phyloP scores from a whole-genome alignment of 2,888 invertebrate species.

The Drosophila barbarae region DNA sequence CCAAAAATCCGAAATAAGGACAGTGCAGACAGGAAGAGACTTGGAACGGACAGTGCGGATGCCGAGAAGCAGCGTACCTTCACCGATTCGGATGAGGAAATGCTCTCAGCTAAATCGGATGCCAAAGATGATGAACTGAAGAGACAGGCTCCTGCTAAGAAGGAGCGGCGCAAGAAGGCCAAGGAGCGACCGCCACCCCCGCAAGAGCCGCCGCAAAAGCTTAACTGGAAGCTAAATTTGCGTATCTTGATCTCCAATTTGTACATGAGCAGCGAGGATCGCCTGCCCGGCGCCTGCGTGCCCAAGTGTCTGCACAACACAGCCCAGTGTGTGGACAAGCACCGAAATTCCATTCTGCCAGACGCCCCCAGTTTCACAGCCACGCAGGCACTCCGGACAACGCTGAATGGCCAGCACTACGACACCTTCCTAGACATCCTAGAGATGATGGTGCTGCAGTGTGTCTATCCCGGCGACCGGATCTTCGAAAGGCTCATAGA shows the following conservation, averaged over 20 bases:
- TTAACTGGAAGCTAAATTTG: conserved; percentile 60
- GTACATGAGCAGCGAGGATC: conserved; percentile 71
- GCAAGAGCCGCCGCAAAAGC: conserved; percentile 10
- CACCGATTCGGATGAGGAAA: conserved; percentile 18
- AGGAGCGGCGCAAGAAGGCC: conserved; percentile 1
- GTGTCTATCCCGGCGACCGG: conserved; percentile 75
- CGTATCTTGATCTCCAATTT: conserved; percentile 72
- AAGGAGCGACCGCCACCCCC: conserved; percentile 9
- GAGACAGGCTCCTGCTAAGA: neutral
- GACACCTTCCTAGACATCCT: conserved; percentile 71
- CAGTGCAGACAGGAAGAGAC: neutral
- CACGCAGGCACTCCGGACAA: conserved; percentile 60
- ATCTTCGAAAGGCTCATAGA: conserved; percentile 74
- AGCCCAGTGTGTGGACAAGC: conserved; percentile 69
- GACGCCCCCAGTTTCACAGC: conserved; percentile 59
- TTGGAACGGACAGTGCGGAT: neutral
- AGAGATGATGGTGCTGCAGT: conserved; percentile 69
- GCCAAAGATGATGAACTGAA: neutral
- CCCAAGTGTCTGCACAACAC: conserved; percentile 75
- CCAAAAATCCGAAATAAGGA: neutral
- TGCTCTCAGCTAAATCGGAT: conserved; percentile 1
- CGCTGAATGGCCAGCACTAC: conserved; percentile 70
- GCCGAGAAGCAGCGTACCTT: neutral
- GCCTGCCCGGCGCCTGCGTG: conserved; percentile 68
- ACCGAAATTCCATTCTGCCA: conserved; percentile 71